Evolutionary conservation across 2,888 invertebrate species (phyloP).

Genomic region (Cheiracanthium punctorium): DNA sequence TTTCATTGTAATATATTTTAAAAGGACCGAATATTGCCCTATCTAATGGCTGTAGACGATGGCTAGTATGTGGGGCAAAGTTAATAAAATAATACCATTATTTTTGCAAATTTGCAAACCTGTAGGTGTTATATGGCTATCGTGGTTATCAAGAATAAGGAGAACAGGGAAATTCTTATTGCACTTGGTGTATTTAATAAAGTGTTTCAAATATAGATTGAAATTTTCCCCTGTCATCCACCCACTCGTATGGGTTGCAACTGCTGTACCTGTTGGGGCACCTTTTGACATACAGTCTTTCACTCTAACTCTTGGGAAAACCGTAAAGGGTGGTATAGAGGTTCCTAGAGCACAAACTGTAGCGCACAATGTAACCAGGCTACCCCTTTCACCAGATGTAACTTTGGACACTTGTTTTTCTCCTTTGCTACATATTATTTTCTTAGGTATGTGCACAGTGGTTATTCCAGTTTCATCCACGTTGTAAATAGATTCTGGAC

Average conservation of each 20-base stretch:
- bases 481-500: not conserved
- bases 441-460: constrained; percentile 5
- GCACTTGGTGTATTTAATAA: too few species aligned
- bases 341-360: constrained; percentile 72
- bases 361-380: constrained; percentile 71
- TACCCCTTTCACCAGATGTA: constrained; percentile 2
- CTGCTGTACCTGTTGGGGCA: constrained; percentile 71
- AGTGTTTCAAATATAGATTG: too few species aligned
- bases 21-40: too few species aligned
- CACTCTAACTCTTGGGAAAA: constrained; percentile 72
- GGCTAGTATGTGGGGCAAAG: too few species aligned
- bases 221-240: constrained; percentile 71
- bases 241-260: constrained; percentile 65
- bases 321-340: constrained; percentile 72
- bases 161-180: too few species aligned
- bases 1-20: too few species aligned
- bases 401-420: constrained; percentile 5
- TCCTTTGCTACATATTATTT: not conserved
- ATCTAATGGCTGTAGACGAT: too few species aligned
- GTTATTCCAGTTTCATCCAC: constrained; percentile 12
- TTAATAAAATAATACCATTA: too few species aligned
- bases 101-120: too few species aligned
- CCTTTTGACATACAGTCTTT: constrained; percentile 70
- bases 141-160: too few species aligned
- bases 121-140: too few species aligned